These are phyloP conservation scores for Seira ritae DNA, from an alignment of 2,888 invertebrate species.

Conservation along the genomic window DNA sequence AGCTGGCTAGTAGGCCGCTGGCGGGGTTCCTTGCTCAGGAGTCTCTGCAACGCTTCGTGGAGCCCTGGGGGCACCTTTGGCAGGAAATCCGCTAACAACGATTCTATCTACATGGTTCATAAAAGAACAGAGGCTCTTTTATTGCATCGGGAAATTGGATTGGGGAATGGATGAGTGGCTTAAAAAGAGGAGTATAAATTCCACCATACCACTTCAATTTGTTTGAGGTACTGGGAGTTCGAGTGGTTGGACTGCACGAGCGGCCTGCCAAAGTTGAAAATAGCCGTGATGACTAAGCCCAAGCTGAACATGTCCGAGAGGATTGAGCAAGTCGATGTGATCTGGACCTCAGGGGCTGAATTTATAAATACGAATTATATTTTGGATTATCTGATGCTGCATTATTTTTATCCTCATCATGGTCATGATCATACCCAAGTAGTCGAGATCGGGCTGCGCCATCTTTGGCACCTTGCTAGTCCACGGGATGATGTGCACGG, in stretches of 20 bases:
- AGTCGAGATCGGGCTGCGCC: slow-evolving; percentile 96
- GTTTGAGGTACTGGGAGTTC: slow-evolving; percentile 90
- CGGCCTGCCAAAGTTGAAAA: slow-evolving; percentile 93
- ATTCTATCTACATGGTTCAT: slow-evolving; percentile 83
- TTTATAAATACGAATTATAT: neutral
- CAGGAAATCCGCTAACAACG: slow-evolving; percentile 86
- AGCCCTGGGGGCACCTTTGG: slow-evolving; percentile 88
- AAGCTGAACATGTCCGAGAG: slow-evolving; percentile 96
- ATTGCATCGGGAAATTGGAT: slow-evolving; percentile 19
- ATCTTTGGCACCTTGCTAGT: slow-evolving; percentile 92
- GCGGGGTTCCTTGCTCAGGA: slow-evolving; percentile 89
- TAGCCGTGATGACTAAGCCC: slow-evolving; percentile 94
- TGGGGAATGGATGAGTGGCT: no score
- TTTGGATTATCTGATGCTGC: neutral
- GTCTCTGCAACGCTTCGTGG: slow-evolving; percentile 88
- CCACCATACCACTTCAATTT: slow-evolving; percentile 86
- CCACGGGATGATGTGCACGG: slow-evolving; percentile 89
- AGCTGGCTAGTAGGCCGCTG: slow-evolving; percentile 93
- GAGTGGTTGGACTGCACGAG: slow-evolving; percentile 94
- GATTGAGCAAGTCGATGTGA: slow-evolving; percentile 87
- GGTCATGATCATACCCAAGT: slow-evolving; percentile 84
- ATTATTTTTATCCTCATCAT: no score
- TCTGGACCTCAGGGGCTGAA: slow-evolving; percentile 95
- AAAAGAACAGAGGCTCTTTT: slow-evolving; percentile 13
- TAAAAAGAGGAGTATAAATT: slow-evolving; percentile 14